Evolutionary conservation across 2,797 vertebrate species (phyloP).

Genomic region (Triplophysa yarkandensis): DNA sequence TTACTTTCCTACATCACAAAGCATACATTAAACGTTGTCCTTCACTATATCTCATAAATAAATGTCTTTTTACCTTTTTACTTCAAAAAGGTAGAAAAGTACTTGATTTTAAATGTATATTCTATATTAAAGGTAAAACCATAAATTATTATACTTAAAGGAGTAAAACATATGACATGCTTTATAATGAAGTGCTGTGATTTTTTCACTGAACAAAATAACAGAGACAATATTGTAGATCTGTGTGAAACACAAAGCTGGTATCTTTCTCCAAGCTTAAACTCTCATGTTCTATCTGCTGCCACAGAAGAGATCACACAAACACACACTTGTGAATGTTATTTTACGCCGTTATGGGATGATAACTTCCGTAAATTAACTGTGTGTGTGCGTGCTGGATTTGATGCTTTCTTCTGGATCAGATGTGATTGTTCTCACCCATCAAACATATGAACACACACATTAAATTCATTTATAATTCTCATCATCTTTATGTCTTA

Average conservation of each 20-base stretch:
- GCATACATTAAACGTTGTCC: too few relatives aligned
- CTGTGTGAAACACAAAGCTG: constrained; percentile 65
- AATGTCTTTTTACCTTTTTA: too few relatives aligned
- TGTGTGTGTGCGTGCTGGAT: constrained; percentile 33
- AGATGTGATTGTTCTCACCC: constrained; percentile 11
- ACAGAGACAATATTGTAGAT: too few relatives aligned
- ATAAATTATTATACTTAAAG: too few relatives aligned
- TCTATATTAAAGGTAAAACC: too few relatives aligned
- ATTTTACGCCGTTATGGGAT: constrained; percentile 21
- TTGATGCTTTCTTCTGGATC: constrained; percentile 45
- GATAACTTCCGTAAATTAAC: constrained; percentile 36
- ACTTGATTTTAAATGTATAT: too few relatives aligned
- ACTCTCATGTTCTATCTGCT: constrained; percentile 4
- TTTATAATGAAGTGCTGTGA: too few relatives aligned
- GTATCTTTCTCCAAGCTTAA: constrained; percentile 33
- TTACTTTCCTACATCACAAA: too few relatives aligned
- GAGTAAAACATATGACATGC: too few relatives aligned
- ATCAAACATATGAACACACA: constrained; percentile 2
- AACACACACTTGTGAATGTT: constrained; percentile 38
- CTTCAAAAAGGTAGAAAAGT: too few relatives aligned
- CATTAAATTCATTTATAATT: neutral
- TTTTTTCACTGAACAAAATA: too few relatives aligned
- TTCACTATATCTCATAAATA: too few relatives aligned
- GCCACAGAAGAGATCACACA: constrained; percentile 26
- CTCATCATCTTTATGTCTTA: neutral